These are phyloP conservation scores for Peromyscus aztecus DNA, from an alignment of 2,797 vertebrate species.

Conservation along the genomic window DNA sequence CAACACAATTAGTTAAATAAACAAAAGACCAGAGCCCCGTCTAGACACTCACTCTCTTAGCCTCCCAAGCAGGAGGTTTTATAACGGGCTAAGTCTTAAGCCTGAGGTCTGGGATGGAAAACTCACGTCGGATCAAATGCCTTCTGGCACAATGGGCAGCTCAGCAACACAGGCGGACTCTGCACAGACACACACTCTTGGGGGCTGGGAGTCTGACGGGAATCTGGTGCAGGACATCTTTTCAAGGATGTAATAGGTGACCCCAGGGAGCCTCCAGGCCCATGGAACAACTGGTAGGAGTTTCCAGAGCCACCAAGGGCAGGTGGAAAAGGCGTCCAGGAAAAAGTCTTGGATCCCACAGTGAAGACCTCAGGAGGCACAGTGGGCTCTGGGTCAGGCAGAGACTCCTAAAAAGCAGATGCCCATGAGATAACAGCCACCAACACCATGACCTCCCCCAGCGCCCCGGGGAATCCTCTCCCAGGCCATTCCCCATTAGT, in stretches of 20 bases:
- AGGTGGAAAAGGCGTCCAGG: slow-evolving; percentile 86
- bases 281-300: background rate
- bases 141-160: slow-evolving; percentile 94
- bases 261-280: accelerated
- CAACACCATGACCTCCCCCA: background rate
- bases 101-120: background rate
- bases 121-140: slow-evolving; percentile 91
- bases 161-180: slow-evolving; percentile 78
- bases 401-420: slow-evolving; percentile 50
- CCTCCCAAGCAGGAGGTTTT: background rate
- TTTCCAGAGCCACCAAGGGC: accelerated
- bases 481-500: accelerated
- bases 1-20: background rate
- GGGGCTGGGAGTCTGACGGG: background rate
- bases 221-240: accelerated
- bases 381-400: background rate
- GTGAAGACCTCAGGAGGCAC: slow-evolving; percentile 80
- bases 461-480: background rate
- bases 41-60: no score
- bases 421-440: background rate
- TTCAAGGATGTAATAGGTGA: background rate
- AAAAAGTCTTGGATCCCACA: slow-evolving; percentile 79
- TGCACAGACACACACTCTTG: background rate
- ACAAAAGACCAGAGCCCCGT: background rate
- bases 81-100: background rate